Conservation (phyloP, 2,888 invertebrate species). For the Xestoiulus laeticollis region DNA sequence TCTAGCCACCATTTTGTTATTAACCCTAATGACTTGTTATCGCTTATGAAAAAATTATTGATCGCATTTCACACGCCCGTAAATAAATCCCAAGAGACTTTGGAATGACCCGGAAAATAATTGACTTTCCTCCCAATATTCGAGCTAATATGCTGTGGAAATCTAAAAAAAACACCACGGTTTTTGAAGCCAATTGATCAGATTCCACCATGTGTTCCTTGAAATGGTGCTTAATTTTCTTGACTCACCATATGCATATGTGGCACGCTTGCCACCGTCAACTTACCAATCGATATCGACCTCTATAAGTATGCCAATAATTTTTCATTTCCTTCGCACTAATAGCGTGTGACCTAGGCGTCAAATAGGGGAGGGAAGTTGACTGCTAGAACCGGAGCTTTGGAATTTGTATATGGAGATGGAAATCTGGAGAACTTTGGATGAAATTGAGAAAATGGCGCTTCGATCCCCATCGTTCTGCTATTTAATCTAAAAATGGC, state of each 20-base stretch:
- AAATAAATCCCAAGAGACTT: neutral
- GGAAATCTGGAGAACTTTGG: conserved; percentile 4
- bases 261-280: neutral
- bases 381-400: neutral
- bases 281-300: conserved; percentile 2
- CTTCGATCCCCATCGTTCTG: neutral
- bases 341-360: neutral
- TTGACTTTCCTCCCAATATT: conserved; percentile 11
- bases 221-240: neutral
- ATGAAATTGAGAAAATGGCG: conserved; percentile 26
- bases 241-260: neutral
- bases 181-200: neutral
- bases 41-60: conserved; percentile 12
- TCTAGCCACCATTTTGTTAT: neutral
- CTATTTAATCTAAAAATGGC: conserved; percentile 12
- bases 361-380: neutral
- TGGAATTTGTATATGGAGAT: conserved; percentile 20
- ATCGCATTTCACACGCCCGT: conserved; percentile 3
- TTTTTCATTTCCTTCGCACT: conserved; percentile 20
- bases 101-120: conserved; percentile 2
- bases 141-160: neutral
- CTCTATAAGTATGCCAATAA: conserved; percentile 12
- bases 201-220: neutral
- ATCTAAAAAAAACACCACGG: neutral
- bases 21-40: neutral